Base-by-base conservation (phyloP, 2,888 invertebrate genomes). In the Girardia tigrina region DNA sequence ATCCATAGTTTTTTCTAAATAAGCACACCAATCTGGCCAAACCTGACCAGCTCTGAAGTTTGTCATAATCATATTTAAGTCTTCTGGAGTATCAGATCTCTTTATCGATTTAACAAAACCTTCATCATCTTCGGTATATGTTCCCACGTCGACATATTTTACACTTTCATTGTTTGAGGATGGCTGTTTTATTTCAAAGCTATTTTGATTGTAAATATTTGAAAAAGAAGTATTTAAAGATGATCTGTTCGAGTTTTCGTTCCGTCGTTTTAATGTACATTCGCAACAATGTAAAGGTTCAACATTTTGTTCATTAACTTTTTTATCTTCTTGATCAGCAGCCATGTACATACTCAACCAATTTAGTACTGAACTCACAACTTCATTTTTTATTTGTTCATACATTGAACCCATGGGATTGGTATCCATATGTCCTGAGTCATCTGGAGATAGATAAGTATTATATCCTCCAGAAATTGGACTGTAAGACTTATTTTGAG, bases 331-430 rank as follows among this genome's bases (percentile, higher is more conserved):
- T n/a, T 23, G n/a, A 28, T 72, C 72, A 26, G 26, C 28, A n/a
- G 72, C 72, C 27, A 72, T 28, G 26, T 72, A 72, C 72, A 72
- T n/a, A 29, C 28, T 72, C 8, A 72, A 29, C 72, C 72, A 72
- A 26, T 72, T 26, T n/a, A 72, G 28, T 28, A 72, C 72, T 8
- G 72, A 72, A 72, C 28, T 72, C n/a, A 29, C 72, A n/a, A 72
- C 72, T 72, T 72, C 72, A 27, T n/a, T 28, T 26, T 72, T 72
- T n/a, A 72, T 72, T 28, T 72, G 72, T 26, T 72, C 72, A 26
- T 72, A 72, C 14, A 72, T 72, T 12, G 36, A 16, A 12, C 36
- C 36, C 8, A 36, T 36, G 36, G 36, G 16, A 36, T 8, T 12
- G 16, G 8, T 36, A 12, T 36, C 36, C 16, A 36, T 36, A 16